phyloP scores from a whole-genome alignment of 2,113 vertebrate genomes.

The Nothoprocta perdicaria region DNA sequence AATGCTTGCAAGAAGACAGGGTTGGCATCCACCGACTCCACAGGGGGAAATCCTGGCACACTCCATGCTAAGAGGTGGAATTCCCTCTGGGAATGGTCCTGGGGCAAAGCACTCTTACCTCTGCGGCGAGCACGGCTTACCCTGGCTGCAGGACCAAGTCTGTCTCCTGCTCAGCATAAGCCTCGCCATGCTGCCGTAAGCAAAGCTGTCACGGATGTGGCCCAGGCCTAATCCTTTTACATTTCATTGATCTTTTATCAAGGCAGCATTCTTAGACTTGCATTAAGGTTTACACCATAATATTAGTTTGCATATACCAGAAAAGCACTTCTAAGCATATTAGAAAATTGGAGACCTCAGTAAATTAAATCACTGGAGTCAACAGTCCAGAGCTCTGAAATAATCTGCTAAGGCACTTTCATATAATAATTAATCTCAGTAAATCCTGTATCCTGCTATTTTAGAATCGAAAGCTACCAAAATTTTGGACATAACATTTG shows the following conservation, averaged over 20 bases:
- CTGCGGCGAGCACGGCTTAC: background rate
- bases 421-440: conserved; percentile 60
- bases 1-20: background rate
- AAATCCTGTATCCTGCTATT: conserved; percentile 49
- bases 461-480: conserved; percentile 4
- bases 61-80: conserved; percentile 2
- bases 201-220: conserved; percentile 56
- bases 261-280: conserved; percentile 47
- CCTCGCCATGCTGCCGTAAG: conserved; percentile 51
- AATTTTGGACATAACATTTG: conserved; percentile 29
- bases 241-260: conserved; percentile 72
- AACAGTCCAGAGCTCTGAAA: conserved; percentile 57
- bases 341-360: conserved; percentile 46
- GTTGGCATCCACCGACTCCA: background rate
- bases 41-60: background rate
- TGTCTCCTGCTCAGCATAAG: conserved; percentile 33
- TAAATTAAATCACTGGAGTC: conserved; percentile 65
- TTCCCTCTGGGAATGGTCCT: background rate
- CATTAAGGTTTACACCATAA: conserved; percentile 2
- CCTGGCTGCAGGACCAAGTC: conserved; percentile 35
- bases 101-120: background rate
- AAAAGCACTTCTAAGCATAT: conserved; percentile 68
- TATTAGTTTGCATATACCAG: conserved; percentile 55
- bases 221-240: conserved; percentile 63
- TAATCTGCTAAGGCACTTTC: conserved; percentile 57